Base-by-base conservation (phyloP, 2,113 vertebrate genomes). In the Catharus minimus region DNA sequence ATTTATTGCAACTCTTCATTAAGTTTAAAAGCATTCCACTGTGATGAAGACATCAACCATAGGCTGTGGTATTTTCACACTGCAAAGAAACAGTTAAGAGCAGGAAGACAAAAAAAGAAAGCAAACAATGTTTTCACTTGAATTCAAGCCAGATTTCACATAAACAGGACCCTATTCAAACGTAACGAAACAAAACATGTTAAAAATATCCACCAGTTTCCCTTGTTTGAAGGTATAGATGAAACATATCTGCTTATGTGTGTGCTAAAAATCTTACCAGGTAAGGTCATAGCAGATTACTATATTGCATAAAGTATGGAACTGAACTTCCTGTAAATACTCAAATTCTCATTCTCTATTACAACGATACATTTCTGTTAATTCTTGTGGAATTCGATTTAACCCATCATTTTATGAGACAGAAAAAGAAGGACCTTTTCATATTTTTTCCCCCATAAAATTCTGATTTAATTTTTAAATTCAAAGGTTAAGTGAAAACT, bases 21-120 rank as follows among this genome's bases (percentile, higher is more conserved):
- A 98, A 96, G 95, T 97, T 98, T 98, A 98, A 98, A 98, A 97
- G 97, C 97, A 98, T 98, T 98, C 97, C 97, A 97, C 84, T 39
- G 83, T 94, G 95, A 96, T 98, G 97, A 98, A 98, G 97, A 97
- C 97, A 98, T 97, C 97, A 96, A 94, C 89, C 95, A 96, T 95
- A 89, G 90, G 65, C 87, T 90, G 87, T 86, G 87, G 82, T 88
- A 94, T 96, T 97, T 97, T 97, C 95, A 96, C 93, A 96, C 95
- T 96, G 94, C 92, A 96, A 95, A 95, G 90, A 94, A 93, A 96
- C 90, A 97, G 91, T 96, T 97, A 96, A 94, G 71, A 87, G 69
- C 95, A 96, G 96, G 95, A 97, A 98, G 92, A 95, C 90, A 89
- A 82, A 92, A 95, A 95, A 97, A 94, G 90, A 95, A 96, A 95